Conservation (phyloP, 2,113 vertebrate genomes). For the Psittacula cyanocephala region DNA sequence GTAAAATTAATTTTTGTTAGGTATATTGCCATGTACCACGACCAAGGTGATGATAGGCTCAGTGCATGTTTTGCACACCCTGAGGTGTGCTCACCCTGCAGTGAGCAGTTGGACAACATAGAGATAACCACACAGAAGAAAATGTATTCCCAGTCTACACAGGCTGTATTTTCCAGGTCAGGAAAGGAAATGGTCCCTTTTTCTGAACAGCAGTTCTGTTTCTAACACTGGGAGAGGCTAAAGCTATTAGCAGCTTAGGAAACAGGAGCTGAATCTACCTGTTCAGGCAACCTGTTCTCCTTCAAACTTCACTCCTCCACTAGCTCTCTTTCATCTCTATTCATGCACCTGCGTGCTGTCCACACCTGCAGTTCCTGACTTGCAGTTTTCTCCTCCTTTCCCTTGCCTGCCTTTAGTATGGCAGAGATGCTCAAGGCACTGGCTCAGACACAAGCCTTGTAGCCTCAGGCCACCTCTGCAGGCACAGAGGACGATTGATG, state of each 20-base stretch:
- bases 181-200: background rate
- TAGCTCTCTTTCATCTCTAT: background rate
- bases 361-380: background rate
- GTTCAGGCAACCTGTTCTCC: background rate
- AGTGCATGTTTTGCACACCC: background rate
- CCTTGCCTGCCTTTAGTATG: background rate
- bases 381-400: background rate
- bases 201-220: background rate
- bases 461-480: background rate
- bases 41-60: background rate
- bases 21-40: background rate
- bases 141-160: background rate
- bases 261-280: background rate
- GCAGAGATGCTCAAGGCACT: background rate
- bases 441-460: background rate
- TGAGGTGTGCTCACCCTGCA: background rate
- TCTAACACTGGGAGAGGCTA: background rate
- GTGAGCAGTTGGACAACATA: background rate
- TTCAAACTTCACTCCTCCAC: background rate
- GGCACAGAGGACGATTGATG: background rate
- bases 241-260: background rate
- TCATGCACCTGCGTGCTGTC: rapidly evolving
- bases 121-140: background rate
- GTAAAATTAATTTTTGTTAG: background rate
- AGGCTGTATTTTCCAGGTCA: background rate